Evolutionary conservation across 2,113 vertebrate species (phyloP).

Genomic region (Istiophorus platypterus): DNA sequence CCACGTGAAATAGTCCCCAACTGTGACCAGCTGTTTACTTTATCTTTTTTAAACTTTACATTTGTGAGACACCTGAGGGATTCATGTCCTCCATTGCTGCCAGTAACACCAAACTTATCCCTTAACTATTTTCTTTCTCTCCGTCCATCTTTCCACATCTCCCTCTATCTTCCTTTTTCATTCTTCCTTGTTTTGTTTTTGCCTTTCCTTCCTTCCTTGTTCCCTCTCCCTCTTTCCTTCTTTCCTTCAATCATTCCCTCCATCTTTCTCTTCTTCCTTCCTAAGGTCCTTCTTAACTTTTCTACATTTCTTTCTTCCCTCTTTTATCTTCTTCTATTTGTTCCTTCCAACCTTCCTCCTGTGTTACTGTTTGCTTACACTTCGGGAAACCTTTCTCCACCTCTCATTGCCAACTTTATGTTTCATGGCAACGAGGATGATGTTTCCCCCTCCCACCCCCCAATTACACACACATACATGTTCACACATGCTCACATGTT

Average conservation of each 20-base stretch:
- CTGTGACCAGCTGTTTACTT: too few species aligned
- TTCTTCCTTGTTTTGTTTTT: too few species aligned
- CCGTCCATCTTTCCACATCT: too few species aligned
- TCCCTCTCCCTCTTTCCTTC: not conserved
- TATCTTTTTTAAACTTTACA: too few species aligned
- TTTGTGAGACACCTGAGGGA: too few species aligned
- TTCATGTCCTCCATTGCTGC: not conserved
- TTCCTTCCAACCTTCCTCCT: too few species aligned
- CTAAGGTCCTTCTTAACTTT: not conserved
- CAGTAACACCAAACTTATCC: not conserved
- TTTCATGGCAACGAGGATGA: conserved; percentile 69
- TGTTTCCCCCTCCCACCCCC: conserved; percentile 52
- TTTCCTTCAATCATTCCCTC: not conserved
- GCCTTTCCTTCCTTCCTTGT: not conserved
- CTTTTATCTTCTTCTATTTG: conserved; percentile 30
- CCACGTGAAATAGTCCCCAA: too few species aligned
- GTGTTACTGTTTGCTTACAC: too few species aligned
- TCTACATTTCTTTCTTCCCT: conserved; percentile 1
- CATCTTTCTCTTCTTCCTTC: not conserved
- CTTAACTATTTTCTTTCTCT: not conserved
- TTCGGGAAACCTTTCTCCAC: conserved; percentile 63
- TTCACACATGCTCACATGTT: conserved; percentile 14
- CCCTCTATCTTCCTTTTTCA: not conserved
- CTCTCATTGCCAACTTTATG: conserved; percentile 66
- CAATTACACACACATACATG: conserved; percentile 12